Evolutionary conservation across 2,888 invertebrate species (phyloP), one percentile per base, ranked within the genome.

Genomic region (Orgyia antiqua): DNA sequence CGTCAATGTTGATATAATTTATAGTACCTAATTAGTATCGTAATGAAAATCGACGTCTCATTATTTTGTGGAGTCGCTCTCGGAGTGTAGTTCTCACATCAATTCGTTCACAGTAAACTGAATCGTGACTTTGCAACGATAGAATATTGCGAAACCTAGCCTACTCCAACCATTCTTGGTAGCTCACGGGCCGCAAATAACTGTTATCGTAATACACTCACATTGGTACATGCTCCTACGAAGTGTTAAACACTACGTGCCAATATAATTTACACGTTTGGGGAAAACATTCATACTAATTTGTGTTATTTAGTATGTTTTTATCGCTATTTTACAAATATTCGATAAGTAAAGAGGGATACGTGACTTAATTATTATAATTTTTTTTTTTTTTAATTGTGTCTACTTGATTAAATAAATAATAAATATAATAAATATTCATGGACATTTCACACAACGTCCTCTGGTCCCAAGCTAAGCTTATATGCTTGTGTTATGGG

Each of bases 151-250:
- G 59, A 71, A 71, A 70, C 51, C 46, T 48, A 58, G 30, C 15
- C 58, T 53, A 52, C 52, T 54, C 42, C 40, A 58, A 60, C 64
- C 70, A 70, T 72, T 68, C 74, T 78, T 75, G 75, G 72, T 68
- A 67, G 72, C 64, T 69, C 73, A 75, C 75, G 76, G 70, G 64
- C 59, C 58, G 60, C 53, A 65, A 68, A 67, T 76, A 71, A 72
- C 75, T 64, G 73, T 73, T 71, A 69, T 68, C 63, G 68, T 70
- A 68, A 70, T 64, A 59, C 59, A 58, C 57, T 52, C 57, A 52
- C 56, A 58, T 58, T 41, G 38, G 31, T 37, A 58, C 49, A 57
- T 49, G 56, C 51, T 40, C n/a, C n/a, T 52, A 54, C 54, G 58
- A 63, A 65, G 62, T 63, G 60, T 43, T 51, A 60, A 63, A 50